phyloP scores from a whole-genome alignment of 1,140 invertebrate species.

The Lethocerus indicus region DNA sequence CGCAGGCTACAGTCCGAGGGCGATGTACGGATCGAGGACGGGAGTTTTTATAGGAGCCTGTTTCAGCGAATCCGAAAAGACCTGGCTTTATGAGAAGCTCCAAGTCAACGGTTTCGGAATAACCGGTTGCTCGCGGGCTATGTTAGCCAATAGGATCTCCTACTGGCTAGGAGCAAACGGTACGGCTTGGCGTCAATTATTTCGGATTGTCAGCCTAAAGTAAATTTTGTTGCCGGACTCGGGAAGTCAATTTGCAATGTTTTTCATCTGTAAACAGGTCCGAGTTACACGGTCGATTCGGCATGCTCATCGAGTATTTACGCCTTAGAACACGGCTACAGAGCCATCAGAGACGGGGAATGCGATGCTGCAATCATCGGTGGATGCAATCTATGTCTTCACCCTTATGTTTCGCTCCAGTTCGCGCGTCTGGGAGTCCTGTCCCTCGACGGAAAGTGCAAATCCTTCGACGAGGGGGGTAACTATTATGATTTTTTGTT shows the following conservation, averaged over 20 bases:
- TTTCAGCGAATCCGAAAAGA: constrained; percentile 56
- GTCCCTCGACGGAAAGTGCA: constrained; percentile 68
- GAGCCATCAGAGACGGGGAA: constrained; percentile 50
- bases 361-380: constrained; percentile 81
- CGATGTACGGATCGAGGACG: constrained; percentile 48
- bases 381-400: constrained; percentile 65
- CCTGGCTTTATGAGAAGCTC: constrained; percentile 47
- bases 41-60: constrained; percentile 69
- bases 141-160: constrained; percentile 83
- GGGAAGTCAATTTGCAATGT: not conserved
- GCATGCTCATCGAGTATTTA: constrained; percentile 80
- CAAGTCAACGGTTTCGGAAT: constrained; percentile 40
- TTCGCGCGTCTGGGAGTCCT: constrained; percentile 61
- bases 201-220: not conserved
- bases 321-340: constrained; percentile 68
- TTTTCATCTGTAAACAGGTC: constrained; percentile 28
- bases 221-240: not conserved
- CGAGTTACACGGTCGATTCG: constrained; percentile 70
- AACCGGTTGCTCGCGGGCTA: constrained; percentile 69
- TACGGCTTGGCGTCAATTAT: not conserved
- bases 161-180: constrained; percentile 49
- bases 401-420: constrained; percentile 70
- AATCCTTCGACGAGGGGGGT: constrained; percentile 70
- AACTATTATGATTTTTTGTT: constrained; percentile 4
- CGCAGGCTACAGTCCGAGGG: constrained; percentile 34